phyloP scores from a whole-genome alignment of 2,888 invertebrate genomes.

The Lochmaea crataegi region DNA sequence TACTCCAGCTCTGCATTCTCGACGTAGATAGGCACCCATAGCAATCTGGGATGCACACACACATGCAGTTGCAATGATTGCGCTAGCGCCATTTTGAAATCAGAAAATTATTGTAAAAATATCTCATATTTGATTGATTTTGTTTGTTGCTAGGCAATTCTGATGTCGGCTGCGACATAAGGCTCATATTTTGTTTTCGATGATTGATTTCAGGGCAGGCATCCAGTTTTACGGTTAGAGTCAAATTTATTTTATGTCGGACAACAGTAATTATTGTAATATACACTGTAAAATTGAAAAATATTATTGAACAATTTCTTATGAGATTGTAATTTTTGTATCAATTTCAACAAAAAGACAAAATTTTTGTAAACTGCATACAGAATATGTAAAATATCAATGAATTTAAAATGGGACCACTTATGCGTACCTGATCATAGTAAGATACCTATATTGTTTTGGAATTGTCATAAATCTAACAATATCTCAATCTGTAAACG shows the following conservation, averaged over 20 bases:
- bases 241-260: neutral
- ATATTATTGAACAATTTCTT: too few species aligned
- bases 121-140: conserved; percentile 40
- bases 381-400: too few species aligned
- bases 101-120: conserved; percentile 57
- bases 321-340: too few species aligned
- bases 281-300: too few species aligned
- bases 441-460: too few species aligned
- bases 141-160: conserved; percentile 33
- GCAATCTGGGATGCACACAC: conserved; percentile 49
- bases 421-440: too few species aligned
- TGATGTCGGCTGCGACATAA: conserved; percentile 9
- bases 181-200: conserved; percentile 10
- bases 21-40: conserved; percentile 51
- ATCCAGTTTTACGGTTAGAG: neutral
- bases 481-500: too few species aligned
- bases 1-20: neutral
- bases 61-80: conserved; percentile 47
- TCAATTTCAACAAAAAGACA: too few species aligned
- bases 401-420: too few species aligned
- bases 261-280: too few species aligned
- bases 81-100: conserved; percentile 57
- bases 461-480: too few species aligned
- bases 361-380: too few species aligned
- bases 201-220: neutral